Percentiles rank a stretch among this genome's conserved stretches.
These are phyloP conservation scores for Meteorus sp. DNA, from an alignment of 1,140 invertebrate species.

Conservation along the genomic window DNA sequence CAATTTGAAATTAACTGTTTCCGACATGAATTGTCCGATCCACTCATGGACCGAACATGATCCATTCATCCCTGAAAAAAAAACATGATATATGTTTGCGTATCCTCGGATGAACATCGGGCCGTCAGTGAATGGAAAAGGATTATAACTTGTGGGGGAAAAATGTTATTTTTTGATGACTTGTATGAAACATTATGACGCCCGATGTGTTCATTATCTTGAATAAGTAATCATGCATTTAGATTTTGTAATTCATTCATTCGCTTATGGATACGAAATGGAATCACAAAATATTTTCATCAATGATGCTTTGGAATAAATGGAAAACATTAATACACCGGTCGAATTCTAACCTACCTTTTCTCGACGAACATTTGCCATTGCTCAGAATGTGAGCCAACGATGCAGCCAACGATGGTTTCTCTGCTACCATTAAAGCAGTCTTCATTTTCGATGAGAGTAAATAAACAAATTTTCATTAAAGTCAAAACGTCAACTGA, in stretches of 20 bases:
- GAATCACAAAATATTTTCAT: no score
- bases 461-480: no score
- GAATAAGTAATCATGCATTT: no score
- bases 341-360: conserved; percentile 78
- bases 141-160: no score
- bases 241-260: no score
- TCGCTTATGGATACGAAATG: no score
- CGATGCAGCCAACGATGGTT: conserved; percentile 95
- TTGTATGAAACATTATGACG: no score
- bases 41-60: conserved; percentile 95
- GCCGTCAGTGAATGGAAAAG: no score
- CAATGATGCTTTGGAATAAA: background rate
- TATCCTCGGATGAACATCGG: background rate
- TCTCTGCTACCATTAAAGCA: conserved; percentile 99
- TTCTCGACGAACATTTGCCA: conserved; percentile 76
- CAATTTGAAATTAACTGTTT: conserved; percentile 86
- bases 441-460: conserved; percentile 82
- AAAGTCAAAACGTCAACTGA: no score
- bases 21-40: conserved; percentile 77
- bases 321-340: background rate
- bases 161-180: no score
- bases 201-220: no score
- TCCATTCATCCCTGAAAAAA: conserved; percentile 75
- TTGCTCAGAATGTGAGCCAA: conserved; percentile 94
- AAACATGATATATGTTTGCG: background rate